These are phyloP conservation scores for Larimichthys polyactis DNA, from an alignment of 2,113 vertebrate species.

Conservation along the genomic window DNA sequence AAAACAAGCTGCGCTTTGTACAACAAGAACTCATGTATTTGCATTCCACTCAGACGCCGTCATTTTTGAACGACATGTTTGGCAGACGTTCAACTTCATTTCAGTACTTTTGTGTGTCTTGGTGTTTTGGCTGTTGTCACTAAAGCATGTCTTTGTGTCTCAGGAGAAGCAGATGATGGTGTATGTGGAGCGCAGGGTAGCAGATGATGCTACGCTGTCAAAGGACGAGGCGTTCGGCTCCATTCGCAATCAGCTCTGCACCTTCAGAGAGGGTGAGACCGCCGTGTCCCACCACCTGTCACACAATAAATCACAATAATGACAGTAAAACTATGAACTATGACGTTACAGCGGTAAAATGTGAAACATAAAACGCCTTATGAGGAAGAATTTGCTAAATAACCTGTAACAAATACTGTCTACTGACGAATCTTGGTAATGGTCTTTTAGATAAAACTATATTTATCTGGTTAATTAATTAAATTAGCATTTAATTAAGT, in stretches of 20 bases:
- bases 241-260: constrained; percentile 86
- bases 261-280: constrained; percentile 85
- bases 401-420: neutral
- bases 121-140: constrained; percentile 25
- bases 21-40: constrained; percentile 17
- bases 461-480: too few relatives aligned
- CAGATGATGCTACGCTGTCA: constrained; percentile 81
- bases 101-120: constrained; percentile 2
- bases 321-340: neutral
- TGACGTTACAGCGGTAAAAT: neutral
- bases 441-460: too few relatives aligned
- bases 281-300: neutral
- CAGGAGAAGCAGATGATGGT: constrained; percentile 89
- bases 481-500: too few relatives aligned
- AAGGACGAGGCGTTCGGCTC: constrained; percentile 81
- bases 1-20: constrained; percentile 28
- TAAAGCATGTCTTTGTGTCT: constrained; percentile 15
- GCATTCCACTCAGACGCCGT: constrained; percentile 27
- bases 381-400: neutral
- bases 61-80: constrained; percentile 2
- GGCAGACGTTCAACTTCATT: neutral
- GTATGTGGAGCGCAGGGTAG: constrained; percentile 87
- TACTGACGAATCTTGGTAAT: neutral
- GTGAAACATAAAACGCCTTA: neutral
- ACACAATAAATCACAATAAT: neutral